Base-by-base conservation (phyloP, 2,113 vertebrate genomes). In the Circaetus cinerascens region DNA sequence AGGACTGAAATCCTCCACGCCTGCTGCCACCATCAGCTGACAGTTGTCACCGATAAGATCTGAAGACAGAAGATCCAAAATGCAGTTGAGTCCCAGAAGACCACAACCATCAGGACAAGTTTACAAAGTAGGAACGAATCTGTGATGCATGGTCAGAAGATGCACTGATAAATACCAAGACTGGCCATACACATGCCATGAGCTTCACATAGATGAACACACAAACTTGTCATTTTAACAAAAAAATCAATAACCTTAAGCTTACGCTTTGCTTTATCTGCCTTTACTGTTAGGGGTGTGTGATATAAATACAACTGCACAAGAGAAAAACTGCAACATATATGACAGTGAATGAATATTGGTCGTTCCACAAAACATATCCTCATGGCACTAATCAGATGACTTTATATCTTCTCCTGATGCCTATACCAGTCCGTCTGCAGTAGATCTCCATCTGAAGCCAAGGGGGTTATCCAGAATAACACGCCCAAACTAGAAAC, bases 91-190 rank as follows among this genome's bases (percentile, higher is more conserved):
- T 45, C 18, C 22, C 50, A 76, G 57, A 76, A 26, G 34, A 71
- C 29, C 1, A 0, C 34, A 69, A 59, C 13, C 32, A 45, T 32
- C 18, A 50, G 40, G n/a, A 38, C 32, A 69, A 48, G 8, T 32
- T 45, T 74, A 41, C 60, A 40, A 78, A 86, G 48, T 1, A 45
- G 66, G 48, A 69, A 63, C 0, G 0, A 50, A 72, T 8, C 6
- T 0, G 0, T 68, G 67, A 43, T 30, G 23, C 6, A 3, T 1
- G 0, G 51, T 32, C 67, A 38, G 73, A 84, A 75, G 68, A 41
- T 13, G 36, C 7, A 17, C 18, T 20, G 48, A 38, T 16, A 57
- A 73, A 73, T 10, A 10, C 15, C 59, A 53, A 38, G 64, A 9
- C 43, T 27, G 59, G n/a, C n/a, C 25, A 8, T 16, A 40, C 32